Percentiles rank a stretch among this genome's conserved stretches.
Evolutionary conservation across 2,888 invertebrate species (phyloP).

Genomic region (Antheraea assamensis): DNA sequence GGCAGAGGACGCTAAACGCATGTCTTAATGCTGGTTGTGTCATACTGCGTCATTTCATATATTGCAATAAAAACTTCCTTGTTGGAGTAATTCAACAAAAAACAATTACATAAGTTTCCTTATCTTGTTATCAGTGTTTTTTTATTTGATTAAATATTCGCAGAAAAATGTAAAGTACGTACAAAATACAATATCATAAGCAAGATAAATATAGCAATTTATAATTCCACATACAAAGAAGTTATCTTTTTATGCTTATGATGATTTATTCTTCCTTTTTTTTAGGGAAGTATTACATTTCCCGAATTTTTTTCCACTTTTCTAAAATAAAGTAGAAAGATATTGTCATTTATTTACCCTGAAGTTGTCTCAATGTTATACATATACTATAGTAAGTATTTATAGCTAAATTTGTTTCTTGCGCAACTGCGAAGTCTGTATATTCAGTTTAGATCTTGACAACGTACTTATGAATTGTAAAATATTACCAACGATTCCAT

Average conservation of each 20-base stretch:
- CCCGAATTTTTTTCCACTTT: no score
- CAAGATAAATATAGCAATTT: background rate
- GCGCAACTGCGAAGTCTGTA: no score
- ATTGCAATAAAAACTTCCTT: slow-evolving; percentile 13
- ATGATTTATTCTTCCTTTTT: background rate
- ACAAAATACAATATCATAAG: background rate
- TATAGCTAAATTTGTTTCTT: no score
- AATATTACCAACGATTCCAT: no score
- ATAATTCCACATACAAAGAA: background rate
- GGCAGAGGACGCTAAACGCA: background rate
- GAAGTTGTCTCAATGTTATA: no score
- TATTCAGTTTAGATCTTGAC: no score
- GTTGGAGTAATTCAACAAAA: slow-evolving; percentile 5
- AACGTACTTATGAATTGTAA: no score
- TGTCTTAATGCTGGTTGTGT: background rate
- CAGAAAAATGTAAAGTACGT: background rate
- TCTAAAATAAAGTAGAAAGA: no score
- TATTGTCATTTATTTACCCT: no score
- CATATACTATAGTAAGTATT: no score
- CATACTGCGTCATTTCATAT: background rate
- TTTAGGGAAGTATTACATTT: no score
- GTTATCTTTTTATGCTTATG: background rate
- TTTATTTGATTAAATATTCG: slow-evolving; percentile 1
- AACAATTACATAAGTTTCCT: background rate
- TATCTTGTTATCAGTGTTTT: slow-evolving; percentile 11